phyloP scores from a whole-genome alignment of 2,888 invertebrate genomes.

The Euphydryas editha region DNA sequence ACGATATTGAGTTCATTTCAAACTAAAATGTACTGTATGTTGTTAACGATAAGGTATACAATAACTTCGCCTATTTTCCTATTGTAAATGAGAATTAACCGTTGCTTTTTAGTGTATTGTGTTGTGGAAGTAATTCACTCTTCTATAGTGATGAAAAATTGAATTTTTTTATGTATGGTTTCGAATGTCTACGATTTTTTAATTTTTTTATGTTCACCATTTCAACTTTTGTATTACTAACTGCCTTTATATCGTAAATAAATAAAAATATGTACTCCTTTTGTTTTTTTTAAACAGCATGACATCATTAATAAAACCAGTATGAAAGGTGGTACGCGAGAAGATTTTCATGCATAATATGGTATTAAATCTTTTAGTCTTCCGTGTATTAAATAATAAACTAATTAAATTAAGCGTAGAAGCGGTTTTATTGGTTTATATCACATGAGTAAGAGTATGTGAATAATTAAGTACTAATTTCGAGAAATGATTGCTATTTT shows the following conservation, averaged over 20 bases:
- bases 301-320: too few relatives aligned
- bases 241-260: too few relatives aligned
- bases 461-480: not conserved
- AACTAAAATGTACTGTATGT: not conserved
- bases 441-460: too few relatives aligned
- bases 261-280: too few relatives aligned
- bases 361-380: too few relatives aligned
- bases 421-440: too few relatives aligned
- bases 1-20: not conserved
- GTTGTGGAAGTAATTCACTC: slow-evolving; percentile 16
- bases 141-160: slow-evolving; percentile 13
- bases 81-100: slow-evolving; percentile 21
- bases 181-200: not conserved
- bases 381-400: too few relatives aligned
- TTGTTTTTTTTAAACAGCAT: too few relatives aligned
- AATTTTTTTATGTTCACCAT: not conserved
- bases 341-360: too few relatives aligned
- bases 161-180: slow-evolving; percentile 5
- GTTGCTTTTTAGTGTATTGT: slow-evolving; percentile 26
- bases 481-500: too few relatives aligned
- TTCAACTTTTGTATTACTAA: not conserved
- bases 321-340: too few relatives aligned
- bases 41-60: not conserved
- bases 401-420: too few relatives aligned
- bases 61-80: not conserved